A percentile compares a stretch with the other conserved stretches of the same genome.
Evolutionary conservation across 37 sponge, comb jelly and placozoan genomes (phyloP).

Genomic region (Crambe crambe): DNA sequence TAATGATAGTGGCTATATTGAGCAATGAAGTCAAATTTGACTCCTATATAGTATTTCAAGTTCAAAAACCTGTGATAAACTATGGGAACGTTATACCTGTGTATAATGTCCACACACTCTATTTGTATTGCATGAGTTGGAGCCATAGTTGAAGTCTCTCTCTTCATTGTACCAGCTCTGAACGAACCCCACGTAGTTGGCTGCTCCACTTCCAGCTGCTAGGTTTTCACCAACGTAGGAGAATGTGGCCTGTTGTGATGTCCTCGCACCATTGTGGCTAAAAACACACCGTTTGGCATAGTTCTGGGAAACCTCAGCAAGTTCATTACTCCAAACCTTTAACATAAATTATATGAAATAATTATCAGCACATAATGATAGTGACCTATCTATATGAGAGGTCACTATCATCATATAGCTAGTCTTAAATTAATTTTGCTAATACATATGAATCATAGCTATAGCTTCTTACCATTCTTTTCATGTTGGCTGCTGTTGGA

Average conservation of each 20-base stretch:
- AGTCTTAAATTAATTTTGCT: background rate
- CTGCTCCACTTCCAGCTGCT: slow-evolving; percentile 3
- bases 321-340: slow-evolving; percentile 26
- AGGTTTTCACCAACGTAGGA: slow-evolving; percentile 15
- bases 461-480: slow-evolving; percentile 10
- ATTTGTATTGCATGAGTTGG: background rate
- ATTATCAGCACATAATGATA: too few species aligned
- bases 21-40: too few species aligned
- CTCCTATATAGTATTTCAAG: too few species aligned
- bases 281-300: slow-evolving; percentile 21
- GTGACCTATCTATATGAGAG: too few species aligned
- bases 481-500: slow-evolving; percentile 23
- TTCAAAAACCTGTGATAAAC: too few species aligned
- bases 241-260: background rate
- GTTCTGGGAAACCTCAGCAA: slow-evolving; percentile 11
- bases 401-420: background rate
- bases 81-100: too few species aligned
- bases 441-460: background rate
- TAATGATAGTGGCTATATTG: too few species aligned
- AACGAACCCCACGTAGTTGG: background rate
- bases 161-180: slow-evolving; percentile 20
- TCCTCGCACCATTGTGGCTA: background rate
- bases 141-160: background rate
- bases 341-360: too few species aligned
- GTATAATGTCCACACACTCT: slow-evolving; percentile 40